These are phyloP conservation scores for Proterorhinus semilunaris DNA, from an alignment of 2,113 vertebrate species.

Conservation along the genomic window DNA sequence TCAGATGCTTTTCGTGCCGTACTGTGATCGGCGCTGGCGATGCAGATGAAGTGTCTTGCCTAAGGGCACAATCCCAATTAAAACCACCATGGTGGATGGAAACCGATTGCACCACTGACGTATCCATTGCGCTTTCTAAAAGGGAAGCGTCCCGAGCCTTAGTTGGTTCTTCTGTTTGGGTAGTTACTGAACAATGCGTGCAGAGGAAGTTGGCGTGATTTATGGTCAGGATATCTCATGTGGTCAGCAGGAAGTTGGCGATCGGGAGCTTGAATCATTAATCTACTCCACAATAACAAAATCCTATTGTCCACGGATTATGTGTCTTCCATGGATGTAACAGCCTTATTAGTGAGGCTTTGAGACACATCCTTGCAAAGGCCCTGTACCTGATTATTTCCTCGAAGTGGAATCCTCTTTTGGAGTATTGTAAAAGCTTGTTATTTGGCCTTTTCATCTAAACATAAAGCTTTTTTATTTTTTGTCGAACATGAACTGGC, in stretches of 20 bases:
- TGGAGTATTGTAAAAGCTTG: no score
- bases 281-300: slow-evolving; percentile 7
- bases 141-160: background rate
- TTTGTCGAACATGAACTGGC: no score
- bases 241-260: background rate
- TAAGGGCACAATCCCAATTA: background rate
- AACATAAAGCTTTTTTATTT: no score
- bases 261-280: slow-evolving; percentile 25
- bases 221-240: slow-evolving; percentile 12
- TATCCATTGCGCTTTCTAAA: background rate
- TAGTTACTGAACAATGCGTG: slow-evolving; percentile 1
- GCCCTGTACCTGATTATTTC: no score
- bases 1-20: no score
- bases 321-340: background rate
- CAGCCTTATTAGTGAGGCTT: background rate
- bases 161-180: slow-evolving; percentile 15
- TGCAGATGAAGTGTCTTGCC: no score
- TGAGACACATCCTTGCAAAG: background rate
- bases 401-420: no score
- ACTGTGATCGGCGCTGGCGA: no score
- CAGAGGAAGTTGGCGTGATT: slow-evolving; percentile 22
- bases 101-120: background rate
- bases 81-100: background rate
- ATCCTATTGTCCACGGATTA: background rate
- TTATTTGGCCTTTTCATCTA: no score